Percentiles rank a stretch among this genome's conserved stretches.
These are phyloP conservation scores for Serinus canaria DNA, from an alignment of 2,113 vertebrate genomes.

Conservation along the genomic window DNA sequence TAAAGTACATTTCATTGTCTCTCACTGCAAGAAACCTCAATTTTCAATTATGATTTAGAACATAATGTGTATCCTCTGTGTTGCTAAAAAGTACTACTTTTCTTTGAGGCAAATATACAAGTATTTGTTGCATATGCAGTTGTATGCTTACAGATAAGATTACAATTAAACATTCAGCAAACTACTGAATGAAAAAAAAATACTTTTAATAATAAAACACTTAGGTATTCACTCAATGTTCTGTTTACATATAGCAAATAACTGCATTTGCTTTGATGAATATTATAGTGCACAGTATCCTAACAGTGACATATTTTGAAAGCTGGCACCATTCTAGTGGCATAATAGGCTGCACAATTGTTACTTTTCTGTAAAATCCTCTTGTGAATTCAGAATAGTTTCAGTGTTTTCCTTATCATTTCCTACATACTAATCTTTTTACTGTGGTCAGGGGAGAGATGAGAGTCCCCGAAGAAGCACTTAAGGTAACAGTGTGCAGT, in stretches of 20 bases:
- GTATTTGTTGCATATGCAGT: neutral
- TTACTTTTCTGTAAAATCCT: neutral
- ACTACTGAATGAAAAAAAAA: neutral
- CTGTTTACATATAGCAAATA: neutral
- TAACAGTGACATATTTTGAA: neutral
- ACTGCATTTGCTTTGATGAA: neutral
- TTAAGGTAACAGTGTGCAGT: constrained; percentile 81
- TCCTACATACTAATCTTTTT: constrained; percentile 96
- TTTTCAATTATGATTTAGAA: neutral
- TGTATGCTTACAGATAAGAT: neutral
- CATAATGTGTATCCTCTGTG: neutral
- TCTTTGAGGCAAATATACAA: neutral
- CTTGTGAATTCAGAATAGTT: neutral
- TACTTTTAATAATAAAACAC: neutral
- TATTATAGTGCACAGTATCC: neutral
- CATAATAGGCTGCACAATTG: neutral
- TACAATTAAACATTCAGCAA: neutral
- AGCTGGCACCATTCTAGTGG: neutral
- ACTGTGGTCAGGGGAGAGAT: constrained; percentile 94
- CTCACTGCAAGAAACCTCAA: neutral
- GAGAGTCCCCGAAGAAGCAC: constrained; percentile 95
- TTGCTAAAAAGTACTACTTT: neutral
- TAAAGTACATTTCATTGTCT: neutral
- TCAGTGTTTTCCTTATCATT: constrained; percentile 44
- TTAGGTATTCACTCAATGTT: neutral